Evolutionary conservation across 1,140 invertebrate species (phyloP).

Genomic region (Ostrea edulis): DNA sequence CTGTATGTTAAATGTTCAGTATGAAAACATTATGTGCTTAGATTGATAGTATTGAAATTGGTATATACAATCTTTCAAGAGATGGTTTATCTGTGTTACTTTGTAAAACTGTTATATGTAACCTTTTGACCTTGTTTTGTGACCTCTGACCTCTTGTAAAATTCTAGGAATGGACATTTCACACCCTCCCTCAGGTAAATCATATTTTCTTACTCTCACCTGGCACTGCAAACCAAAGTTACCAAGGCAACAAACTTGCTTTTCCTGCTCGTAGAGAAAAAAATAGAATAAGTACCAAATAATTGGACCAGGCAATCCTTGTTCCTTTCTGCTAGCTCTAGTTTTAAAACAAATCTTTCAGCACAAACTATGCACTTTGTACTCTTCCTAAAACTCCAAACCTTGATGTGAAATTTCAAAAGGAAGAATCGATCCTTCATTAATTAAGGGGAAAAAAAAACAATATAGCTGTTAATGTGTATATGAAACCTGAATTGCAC

Average conservation of each 20-base stretch:
- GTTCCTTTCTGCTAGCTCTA: neutral
- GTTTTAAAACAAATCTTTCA: neutral
- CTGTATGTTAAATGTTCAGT: no score
- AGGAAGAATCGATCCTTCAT: no score
- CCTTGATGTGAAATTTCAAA: no score
- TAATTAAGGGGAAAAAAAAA: no score
- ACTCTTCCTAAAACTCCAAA: no score
- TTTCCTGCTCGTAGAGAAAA: neutral
- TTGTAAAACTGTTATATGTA: neutral
- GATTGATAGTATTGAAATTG: no score
- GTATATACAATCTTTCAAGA: neutral
- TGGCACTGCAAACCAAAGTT: conserved; percentile 1
- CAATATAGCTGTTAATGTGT: no score
- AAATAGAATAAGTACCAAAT: no score
- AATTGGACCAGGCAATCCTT: neutral
- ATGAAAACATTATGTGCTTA: no score
- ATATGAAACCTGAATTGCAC: no score
- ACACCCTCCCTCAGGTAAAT: conserved; percentile 32
- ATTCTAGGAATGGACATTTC: conserved; percentile 38
- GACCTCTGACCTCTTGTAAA: conserved; percentile 34
- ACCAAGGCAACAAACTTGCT: conserved; percentile 28
- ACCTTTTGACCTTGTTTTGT: conserved; percentile 38
- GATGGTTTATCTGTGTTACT: neutral
- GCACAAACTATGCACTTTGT: neutral
- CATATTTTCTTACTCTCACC: conserved; percentile 21